phyloP scores from a whole-genome alignment of 2,797 vertebrate genomes.

The Streptopelia turtur region DNA sequence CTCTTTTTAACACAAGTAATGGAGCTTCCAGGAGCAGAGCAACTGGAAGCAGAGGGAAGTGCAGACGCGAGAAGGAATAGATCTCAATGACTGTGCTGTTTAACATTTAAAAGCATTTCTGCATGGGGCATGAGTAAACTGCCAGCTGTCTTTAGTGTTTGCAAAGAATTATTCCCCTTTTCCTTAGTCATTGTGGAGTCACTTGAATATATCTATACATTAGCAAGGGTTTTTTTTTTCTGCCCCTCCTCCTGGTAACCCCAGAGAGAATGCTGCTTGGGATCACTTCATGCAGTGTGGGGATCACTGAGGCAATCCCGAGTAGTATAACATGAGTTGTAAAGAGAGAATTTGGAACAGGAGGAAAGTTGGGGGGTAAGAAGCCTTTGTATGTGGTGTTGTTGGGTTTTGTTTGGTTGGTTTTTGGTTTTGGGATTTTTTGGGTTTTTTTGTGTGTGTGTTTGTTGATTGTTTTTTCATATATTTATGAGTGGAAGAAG shows the following conservation, averaged over 20 bases:
- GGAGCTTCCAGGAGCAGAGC: neutral
- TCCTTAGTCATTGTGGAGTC: neutral
- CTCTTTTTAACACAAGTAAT: neutral
- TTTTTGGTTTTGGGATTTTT: neutral
- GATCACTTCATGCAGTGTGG: accelerated
- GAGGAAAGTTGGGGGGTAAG: neutral
- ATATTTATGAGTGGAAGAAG: neutral
- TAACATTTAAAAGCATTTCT: neutral
- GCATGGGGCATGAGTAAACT: neutral
- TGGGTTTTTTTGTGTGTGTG: neutral
- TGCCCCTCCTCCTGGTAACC: neutral
- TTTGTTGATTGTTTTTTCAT: neutral
- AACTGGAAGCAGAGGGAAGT: neutral
- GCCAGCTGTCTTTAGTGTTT: neutral
- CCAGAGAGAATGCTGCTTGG: neutral
- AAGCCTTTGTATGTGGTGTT: neutral
- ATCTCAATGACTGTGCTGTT: neutral
- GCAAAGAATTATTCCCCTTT: neutral
- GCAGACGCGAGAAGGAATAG: accelerated
- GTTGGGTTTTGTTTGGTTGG: neutral
- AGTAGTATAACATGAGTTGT: neutral
- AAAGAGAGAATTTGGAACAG: neutral
- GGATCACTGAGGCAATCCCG: neutral
- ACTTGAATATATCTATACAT: neutral
- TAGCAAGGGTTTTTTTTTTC: neutral